Evolutionary conservation across 2,888 invertebrate genomes (phyloP), one percentile per base, ranked within the genome.

Genomic region (Andrena fulva): DNA sequence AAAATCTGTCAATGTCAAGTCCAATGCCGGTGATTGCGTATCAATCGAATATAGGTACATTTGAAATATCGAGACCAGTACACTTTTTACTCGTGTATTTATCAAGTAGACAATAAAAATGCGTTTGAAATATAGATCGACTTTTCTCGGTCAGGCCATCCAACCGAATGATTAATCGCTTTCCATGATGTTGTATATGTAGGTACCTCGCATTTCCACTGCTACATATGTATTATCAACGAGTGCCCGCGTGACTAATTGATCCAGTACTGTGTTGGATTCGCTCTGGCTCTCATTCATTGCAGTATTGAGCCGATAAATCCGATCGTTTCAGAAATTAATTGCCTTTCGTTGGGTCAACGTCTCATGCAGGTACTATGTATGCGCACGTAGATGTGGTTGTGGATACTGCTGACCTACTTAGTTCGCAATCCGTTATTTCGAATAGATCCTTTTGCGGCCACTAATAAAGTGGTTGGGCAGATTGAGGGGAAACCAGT

Each of bases 241-340:
- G 35, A 74, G 31, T 56, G 66, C 33, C 62, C 48, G 35, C 59
- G 52, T 72, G 68, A 71, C 68, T 75, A 80, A 80, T 75, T 71
- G 59, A 68, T 42, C 52, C n/a, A 7, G 62, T 31, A 12, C n/a
- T n/a, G 63, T 29, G 27, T 27, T 35, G n/a, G 29, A 48, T 64
- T 60, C 59, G 31, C n/a, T 71, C 31, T 20, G 54, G 16, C 24
- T 64, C 66, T 67, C 59, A 70, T 35, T 48, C 27, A 12, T 62
- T 31, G 29, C 56, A 29, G 35, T 24, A 56, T 52, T 12, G 20
- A 50, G 27, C 35, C 62, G 83, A 77, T 77, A 82, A 66, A 56
- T 60, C 48, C 52, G 59, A 66, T 69, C 71, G 52, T 82, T 80
- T 50, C 42, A 29, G 27, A 79, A 68, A 85, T 83, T 83, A 86